phyloP scores from a whole-genome alignment of 2,113 vertebrate species.

The Phoenicopterus ruber region DNA sequence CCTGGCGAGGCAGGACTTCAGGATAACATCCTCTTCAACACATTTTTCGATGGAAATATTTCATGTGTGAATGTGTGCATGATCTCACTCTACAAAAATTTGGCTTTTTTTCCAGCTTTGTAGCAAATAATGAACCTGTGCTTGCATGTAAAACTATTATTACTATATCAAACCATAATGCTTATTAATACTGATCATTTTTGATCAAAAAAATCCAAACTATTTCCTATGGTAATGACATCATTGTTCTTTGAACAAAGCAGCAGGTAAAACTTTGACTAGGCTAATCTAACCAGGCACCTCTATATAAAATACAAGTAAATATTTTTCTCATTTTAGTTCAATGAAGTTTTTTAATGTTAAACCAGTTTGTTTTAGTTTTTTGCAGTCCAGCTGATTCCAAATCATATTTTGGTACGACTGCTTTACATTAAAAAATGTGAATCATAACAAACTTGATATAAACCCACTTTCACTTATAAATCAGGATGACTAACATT shows the following conservation, averaged over 20 bases:
- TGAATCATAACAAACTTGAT: background rate
- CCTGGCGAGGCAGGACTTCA: background rate
- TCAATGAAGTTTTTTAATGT: background rate
- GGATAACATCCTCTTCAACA: background rate
- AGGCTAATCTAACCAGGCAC: background rate
- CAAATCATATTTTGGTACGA: background rate
- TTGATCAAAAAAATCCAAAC: background rate
- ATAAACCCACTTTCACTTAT: background rate
- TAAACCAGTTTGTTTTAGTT: background rate
- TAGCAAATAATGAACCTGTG: background rate
- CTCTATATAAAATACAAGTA: background rate
- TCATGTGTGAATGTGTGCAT: background rate
- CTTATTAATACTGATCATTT: background rate
- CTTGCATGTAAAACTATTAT: background rate
- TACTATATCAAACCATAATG: background rate
- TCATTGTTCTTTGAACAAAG: background rate
- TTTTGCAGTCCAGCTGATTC: background rate
- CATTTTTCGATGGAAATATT: background rate
- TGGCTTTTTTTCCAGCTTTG: background rate
- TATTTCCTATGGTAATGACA: background rate
- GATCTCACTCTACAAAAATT: background rate
- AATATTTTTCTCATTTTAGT: background rate
- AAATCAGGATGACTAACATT: background rate
- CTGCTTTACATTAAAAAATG: background rate
- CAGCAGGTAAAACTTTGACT: background rate